Evolutionary conservation across 2,888 invertebrate species (phyloP).

Genomic region (Dicranocentrus wangi): DNA sequence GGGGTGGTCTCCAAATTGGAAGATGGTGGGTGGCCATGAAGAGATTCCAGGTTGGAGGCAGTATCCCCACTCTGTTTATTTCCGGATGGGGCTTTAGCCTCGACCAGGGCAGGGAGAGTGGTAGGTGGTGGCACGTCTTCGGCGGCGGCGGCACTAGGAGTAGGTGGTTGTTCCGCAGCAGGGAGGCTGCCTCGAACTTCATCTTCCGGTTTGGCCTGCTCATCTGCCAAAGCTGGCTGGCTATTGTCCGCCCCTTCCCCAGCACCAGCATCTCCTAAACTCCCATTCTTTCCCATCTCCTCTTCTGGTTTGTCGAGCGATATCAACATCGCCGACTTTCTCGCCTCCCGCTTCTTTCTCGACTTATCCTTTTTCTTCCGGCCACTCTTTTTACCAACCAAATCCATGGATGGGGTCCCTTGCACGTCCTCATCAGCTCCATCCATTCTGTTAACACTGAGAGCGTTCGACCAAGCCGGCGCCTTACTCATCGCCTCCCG

Average conservation of each 20-base stretch:
- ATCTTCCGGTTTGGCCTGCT: background rate
- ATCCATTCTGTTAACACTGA: background rate
- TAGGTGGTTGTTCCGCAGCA: background rate
- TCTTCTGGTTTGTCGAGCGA: too few species aligned
- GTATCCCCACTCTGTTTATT: too few species aligned
- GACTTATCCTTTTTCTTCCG: conserved; percentile 1
- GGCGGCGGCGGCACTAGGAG: background rate
- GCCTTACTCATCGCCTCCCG: background rate
- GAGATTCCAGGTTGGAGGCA: too few species aligned
- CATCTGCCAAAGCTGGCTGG: background rate
- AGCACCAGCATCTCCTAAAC: background rate
- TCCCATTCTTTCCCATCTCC: conserved; percentile 11
- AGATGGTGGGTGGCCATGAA: too few species aligned
- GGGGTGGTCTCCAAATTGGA: too few species aligned
- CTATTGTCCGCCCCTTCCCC: too few species aligned
- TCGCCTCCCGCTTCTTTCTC: too few species aligned
- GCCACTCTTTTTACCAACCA: background rate
- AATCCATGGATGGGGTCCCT: background rate
- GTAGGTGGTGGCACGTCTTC: too few species aligned
- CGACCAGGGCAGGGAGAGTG: too few species aligned
- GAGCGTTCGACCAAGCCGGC: conserved; percentile 12
- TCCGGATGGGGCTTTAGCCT: too few species aligned
- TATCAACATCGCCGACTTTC: too few species aligned
- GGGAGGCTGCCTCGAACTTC: conserved; percentile 10
- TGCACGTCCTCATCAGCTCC: background rate